Conservation (phyloP, 2,797 vertebrate genomes). For the Leontocebus nigricollis region DNA sequence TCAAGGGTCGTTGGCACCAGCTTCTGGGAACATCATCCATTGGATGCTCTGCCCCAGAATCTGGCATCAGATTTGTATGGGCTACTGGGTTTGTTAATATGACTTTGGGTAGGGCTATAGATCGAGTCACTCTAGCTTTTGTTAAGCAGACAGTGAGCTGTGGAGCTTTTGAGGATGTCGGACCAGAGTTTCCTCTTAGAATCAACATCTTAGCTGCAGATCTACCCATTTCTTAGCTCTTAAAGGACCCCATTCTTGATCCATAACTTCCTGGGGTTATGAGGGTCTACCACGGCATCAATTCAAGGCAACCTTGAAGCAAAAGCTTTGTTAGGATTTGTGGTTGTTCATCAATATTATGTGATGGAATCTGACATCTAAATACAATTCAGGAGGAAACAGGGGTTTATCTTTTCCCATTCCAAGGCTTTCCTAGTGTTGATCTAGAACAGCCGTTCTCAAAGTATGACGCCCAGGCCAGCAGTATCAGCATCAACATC, state of each 20-base stretch:
- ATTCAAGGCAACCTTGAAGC: neutral
- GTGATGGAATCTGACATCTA: neutral
- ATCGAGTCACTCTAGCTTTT: neutral
- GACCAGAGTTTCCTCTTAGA: neutral
- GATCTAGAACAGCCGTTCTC: neutral
- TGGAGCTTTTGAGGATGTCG: neutral
- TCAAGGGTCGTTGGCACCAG: neutral
- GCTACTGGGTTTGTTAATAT: neutral
- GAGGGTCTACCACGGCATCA: neutral
- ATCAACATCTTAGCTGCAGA: neutral
- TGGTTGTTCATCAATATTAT: neutral
- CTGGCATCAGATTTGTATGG: neutral
- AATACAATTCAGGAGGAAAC: neutral
- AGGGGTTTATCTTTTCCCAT: neutral
- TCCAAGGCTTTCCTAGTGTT: neutral
- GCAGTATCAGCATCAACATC: neutral
- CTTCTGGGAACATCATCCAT: neutral
- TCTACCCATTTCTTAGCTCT: neutral
- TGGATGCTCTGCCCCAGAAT: neutral
- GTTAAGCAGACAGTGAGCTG: neutral
- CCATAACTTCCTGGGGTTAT: neutral
- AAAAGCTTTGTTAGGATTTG: neutral
- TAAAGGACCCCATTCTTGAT: neutral
- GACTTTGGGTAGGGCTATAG: neutral
- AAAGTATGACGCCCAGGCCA: neutral